phyloP scores from a whole-genome alignment of 2,113 vertebrate species.

The Petromus typicus region DNA sequence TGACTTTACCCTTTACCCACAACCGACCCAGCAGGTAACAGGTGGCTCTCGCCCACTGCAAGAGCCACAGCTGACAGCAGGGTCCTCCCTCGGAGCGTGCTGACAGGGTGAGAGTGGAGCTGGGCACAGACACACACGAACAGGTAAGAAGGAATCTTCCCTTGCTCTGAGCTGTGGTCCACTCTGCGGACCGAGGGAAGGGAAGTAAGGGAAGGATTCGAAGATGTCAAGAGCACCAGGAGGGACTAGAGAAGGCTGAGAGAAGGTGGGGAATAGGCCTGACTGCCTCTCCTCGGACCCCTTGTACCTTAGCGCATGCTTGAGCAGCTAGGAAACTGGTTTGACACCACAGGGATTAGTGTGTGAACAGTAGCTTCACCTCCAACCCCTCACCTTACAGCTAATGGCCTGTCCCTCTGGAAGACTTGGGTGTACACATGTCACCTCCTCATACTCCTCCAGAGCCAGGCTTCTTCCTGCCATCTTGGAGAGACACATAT shows the following conservation, averaged over 20 bases:
- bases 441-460: neutral
- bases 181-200: neutral
- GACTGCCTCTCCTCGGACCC: neutral
- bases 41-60: neutral
- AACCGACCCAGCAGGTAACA: neutral
- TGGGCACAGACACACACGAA: rapidly evolving
- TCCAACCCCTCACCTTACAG: neutral
- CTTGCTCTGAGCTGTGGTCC: neutral
- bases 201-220: too few relatives aligned
- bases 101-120: rapidly evolving
- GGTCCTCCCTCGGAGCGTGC: neutral
- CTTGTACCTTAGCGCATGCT: neutral
- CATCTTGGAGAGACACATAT: neutral
- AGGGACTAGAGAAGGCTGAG: neutral
- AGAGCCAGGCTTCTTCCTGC: neutral
- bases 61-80: neutral
- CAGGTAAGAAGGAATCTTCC: neutral
- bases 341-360: neutral
- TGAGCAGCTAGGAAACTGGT: neutral
- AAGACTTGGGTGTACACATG: neutral
- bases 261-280: neutral
- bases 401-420: neutral
- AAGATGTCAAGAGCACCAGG: too few relatives aligned
- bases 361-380: rapidly evolving
- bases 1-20: neutral